These are phyloP conservation scores for Actinia equina DNA, from an alignment of 64 coral and sea anemone species.

Conservation along the genomic window DNA sequence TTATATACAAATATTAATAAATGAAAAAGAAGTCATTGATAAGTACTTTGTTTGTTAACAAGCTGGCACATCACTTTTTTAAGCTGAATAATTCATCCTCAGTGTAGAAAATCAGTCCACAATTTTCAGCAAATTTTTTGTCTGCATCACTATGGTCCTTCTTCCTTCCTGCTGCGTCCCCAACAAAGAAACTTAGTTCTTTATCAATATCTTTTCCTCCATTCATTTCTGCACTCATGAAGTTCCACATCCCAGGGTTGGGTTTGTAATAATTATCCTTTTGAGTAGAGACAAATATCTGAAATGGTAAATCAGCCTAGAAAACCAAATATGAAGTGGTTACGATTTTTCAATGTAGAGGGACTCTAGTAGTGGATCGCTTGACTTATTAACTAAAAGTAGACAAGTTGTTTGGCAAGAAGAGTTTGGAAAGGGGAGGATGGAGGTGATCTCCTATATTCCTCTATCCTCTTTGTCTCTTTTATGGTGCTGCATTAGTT, in stretches of 20 bases:
- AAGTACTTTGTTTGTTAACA: not conserved
- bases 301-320: conserved; percentile 61
- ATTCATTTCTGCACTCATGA: conserved; percentile 47
- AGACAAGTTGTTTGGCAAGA: too few relatives aligned
- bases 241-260: conserved; percentile 67
- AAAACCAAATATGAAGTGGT: not conserved
- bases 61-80: not conserved
- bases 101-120: conserved; percentile 59
- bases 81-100: conserved; percentile 59
- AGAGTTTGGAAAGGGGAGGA: too few relatives aligned
- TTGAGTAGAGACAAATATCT: conserved; percentile 58
- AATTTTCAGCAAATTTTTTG: conserved; percentile 68
- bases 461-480: too few relatives aligned
- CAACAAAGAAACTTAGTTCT: conserved; percentile 69
- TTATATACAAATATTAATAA: too few relatives aligned
- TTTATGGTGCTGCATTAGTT: too few relatives aligned
- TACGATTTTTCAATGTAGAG: too few relatives aligned
- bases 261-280: conserved; percentile 70
- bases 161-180: conserved; percentile 71
- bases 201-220: conserved; percentile 39
- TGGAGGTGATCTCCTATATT: too few relatives aligned
- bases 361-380: too few relatives aligned
- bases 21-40: too few relatives aligned
- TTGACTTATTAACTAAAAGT: too few relatives aligned
- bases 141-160: conserved; percentile 67